Conservation (phyloP, 2,888 invertebrate species). For the Cephus pulcher region DNA sequence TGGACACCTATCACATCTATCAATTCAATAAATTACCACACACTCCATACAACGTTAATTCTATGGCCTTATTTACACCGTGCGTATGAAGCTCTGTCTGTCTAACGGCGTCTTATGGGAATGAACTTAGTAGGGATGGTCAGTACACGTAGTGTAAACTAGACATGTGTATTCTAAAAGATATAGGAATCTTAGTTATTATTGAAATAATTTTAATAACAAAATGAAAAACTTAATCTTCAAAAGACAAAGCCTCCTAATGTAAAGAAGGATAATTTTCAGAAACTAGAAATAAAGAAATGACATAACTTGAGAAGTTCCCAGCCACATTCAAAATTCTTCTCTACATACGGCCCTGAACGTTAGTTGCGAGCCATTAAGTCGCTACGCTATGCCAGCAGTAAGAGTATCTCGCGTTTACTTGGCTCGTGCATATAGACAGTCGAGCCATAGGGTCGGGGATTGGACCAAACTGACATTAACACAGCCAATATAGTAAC, state of each 20-base stretch:
- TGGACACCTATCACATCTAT: too few species aligned
- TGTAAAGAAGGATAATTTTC: neutral
- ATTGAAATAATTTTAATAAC: neutral
- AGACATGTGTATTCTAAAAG: neutral
- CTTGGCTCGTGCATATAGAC: conserved; percentile 8
- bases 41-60: neutral
- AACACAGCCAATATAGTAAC: neutral
- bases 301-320: neutral
- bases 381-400: conserved; percentile 51
- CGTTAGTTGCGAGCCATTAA: conserved; percentile 56
- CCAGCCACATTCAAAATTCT: neutral
- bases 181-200: neutral
- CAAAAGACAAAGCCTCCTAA: neutral
- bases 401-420: conserved; percentile 34
- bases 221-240: neutral
- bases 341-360: conserved; percentile 39
- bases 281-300: neutral
- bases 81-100: too few species aligned
- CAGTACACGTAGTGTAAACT: too few species aligned
- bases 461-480: conserved; percentile 4
- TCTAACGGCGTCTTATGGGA: too few species aligned
- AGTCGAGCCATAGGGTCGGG: conserved; percentile 7
- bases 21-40: too few species aligned
- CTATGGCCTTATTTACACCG: neutral
- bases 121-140: too few species aligned